phyloP scores from a whole-genome alignment of 2,113 vertebrate species.

The Serinus canaria region DNA sequence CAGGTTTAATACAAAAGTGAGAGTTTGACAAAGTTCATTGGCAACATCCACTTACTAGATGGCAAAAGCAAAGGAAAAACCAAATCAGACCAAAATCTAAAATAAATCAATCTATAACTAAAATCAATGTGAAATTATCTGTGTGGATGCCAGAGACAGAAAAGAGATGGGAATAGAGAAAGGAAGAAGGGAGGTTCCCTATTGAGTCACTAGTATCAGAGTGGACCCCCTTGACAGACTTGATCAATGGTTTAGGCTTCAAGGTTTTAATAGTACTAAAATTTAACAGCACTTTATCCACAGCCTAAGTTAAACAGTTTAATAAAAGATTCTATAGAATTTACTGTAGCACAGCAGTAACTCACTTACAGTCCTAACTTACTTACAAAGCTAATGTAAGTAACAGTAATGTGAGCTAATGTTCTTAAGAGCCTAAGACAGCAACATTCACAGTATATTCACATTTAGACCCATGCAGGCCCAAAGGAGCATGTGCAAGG shows the following conservation, averaged over 20 bases:
- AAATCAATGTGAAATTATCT: accelerated
- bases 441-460: not conserved
- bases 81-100: not conserved
- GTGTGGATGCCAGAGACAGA: not conserved
- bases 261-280: not conserved
- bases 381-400: too few relatives aligned
- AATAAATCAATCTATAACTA: not conserved
- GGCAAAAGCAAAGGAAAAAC: not conserved
- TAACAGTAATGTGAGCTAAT: too few relatives aligned
- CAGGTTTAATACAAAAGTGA: not conserved
- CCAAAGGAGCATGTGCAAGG: not conserved
- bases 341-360: not conserved
- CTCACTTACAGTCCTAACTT: not conserved
- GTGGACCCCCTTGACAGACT: not conserved
- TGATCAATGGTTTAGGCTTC: not conserved
- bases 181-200: not conserved
- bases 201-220: not conserved
- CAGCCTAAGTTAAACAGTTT: too few relatives aligned
- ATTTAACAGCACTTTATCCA: not conserved
- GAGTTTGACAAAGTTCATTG: not conserved
- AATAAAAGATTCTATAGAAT: not conserved
- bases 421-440: not conserved
- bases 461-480: accelerated
- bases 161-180: not conserved
- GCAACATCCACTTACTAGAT: not conserved